A percentile compares a stretch with the other conserved stretches of the same genome.
These are phyloP conservation scores for Laterallus jamaicensis DNA, from an alignment of 2,113 vertebrate species.

Conservation along the genomic window DNA sequence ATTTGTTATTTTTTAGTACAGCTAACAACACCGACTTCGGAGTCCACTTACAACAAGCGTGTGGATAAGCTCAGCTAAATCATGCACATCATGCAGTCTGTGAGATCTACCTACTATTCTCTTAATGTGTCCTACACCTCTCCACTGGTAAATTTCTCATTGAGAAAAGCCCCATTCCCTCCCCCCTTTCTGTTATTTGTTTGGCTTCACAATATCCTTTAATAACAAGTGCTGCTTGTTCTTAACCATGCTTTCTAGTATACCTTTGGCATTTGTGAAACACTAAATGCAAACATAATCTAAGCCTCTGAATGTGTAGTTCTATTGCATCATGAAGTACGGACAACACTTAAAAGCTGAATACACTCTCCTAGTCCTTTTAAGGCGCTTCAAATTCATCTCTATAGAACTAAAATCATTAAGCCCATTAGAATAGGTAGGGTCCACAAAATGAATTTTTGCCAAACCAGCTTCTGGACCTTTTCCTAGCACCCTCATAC, in stretches of 20 bases:
- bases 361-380: neutral
- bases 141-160: neutral
- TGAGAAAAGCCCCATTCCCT: neutral
- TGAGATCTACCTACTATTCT: constrained; percentile 20
- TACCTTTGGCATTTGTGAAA: neutral
- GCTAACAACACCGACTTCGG: neutral
- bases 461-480: neutral
- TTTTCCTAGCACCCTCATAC: neutral
- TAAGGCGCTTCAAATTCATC: neutral
- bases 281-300: neutral
- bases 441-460: neutral
- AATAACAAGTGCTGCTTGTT: neutral
- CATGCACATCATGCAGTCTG: neutral
- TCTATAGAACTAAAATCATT: neutral
- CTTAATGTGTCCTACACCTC: neutral
- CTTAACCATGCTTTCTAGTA: neutral
- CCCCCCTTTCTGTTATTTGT: neutral
- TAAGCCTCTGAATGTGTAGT: neutral
- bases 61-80: neutral
- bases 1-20: neutral
- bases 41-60: neutral
- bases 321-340: neutral
- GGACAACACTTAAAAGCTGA: neutral
- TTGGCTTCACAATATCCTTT: neutral
- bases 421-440: neutral